phyloP scores from a whole-genome alignment of 1,140 invertebrate genomes.

The Brachionus sp. region DNA sequence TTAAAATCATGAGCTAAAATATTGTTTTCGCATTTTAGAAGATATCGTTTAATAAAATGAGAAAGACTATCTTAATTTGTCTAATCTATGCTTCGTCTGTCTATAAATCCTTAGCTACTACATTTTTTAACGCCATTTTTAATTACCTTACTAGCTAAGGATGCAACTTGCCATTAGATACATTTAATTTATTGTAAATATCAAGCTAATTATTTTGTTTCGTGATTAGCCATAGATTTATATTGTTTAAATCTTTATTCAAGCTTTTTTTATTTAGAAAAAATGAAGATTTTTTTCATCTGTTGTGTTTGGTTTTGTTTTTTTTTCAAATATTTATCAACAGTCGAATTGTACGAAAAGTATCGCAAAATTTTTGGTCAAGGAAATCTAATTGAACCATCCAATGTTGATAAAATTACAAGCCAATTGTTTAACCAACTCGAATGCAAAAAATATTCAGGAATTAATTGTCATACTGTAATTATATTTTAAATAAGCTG shows the following conservation, averaged over 20 bases:
- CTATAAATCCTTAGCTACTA: neutral
- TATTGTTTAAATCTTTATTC: neutral
- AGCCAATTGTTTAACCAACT: slow-evolving; percentile 18
- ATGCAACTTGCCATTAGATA: slow-evolving; percentile 18
- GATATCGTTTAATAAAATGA: neutral
- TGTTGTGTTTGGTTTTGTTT: neutral
- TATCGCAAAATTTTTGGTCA: slow-evolving; percentile 38
- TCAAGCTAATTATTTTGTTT: slow-evolving; percentile 33
- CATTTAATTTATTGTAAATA: slow-evolving; percentile 27
- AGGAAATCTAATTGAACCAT: neutral
- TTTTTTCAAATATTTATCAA: neutral
- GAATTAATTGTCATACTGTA: slow-evolving; percentile 24
- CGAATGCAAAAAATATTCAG: neutral
- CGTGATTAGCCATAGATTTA: neutral
- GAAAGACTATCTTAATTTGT: neutral
- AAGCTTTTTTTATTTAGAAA: neutral
- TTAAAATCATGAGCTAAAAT: neutral
- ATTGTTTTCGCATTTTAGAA: neutral
- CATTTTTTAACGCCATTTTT: neutral
- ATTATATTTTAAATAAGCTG: neutral
- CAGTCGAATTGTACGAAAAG: neutral
- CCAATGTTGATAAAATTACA: slow-evolving; percentile 6
- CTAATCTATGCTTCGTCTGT: neutral
- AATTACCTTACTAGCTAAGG: neutral
- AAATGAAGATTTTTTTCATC: neutral